Conservation (phyloP, 2,797 vertebrate species). For the Columba guinea region DNA sequence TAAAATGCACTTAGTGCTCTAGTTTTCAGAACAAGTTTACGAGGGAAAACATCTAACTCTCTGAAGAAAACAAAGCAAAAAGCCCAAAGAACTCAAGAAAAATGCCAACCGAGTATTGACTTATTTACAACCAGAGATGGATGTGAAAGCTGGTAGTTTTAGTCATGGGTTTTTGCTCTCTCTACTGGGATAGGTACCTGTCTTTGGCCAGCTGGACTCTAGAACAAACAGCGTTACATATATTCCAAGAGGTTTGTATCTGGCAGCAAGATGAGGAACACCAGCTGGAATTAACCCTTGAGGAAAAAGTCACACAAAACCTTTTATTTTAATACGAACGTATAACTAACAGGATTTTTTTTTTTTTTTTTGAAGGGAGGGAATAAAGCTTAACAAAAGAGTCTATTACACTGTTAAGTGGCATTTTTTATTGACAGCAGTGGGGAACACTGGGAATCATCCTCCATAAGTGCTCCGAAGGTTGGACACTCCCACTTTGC, state of each 20-base stretch:
- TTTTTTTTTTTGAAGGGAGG: too few relatives aligned
- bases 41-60: neutral
- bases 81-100: neutral
- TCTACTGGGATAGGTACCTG: neutral
- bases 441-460: too few relatives aligned
- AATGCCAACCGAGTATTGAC: neutral
- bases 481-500: too few relatives aligned
- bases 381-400: too few relatives aligned
- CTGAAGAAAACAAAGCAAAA: neutral
- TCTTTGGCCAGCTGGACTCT: neutral
- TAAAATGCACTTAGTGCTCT: neutral
- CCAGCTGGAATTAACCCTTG: neutral
- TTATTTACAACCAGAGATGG: neutral
- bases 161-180: neutral
- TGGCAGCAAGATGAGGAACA: neutral
- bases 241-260: neutral
- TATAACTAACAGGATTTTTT: neutral
- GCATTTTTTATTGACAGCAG: too few relatives aligned
- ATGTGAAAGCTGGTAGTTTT: neutral
- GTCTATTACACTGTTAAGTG: too few relatives aligned
- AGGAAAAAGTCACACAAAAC: neutral
- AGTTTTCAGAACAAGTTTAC: neutral
- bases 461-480: too few relatives aligned
- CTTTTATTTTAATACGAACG: too few relatives aligned
- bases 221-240: neutral